Percentiles rank a stretch among this genome's conserved stretches.
phyloP scores from a whole-genome alignment of 2,797 vertebrate genomes.

The Manis pentadactyla region DNA sequence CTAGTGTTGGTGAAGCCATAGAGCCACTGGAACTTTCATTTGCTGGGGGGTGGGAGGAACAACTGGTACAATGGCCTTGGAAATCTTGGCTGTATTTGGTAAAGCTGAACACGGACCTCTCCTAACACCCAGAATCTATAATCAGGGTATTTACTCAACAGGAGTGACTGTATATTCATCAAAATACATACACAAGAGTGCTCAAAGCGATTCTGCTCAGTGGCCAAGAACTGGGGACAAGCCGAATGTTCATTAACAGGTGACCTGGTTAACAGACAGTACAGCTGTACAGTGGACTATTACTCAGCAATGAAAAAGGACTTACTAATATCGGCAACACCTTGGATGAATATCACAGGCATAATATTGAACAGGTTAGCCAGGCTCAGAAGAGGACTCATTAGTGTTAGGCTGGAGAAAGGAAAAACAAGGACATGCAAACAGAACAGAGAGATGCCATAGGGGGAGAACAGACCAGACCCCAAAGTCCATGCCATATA shows the following conservation, averaged over 20 bases:
- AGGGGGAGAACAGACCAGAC: too few species aligned
- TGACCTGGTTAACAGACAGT: not conserved
- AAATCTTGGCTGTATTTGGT: not conserved
- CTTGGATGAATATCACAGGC: not conserved
- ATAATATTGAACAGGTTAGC: not conserved
- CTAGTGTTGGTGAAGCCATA: not conserved
- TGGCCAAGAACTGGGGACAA: not conserved
- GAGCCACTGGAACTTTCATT: not conserved
- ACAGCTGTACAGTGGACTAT: not conserved
- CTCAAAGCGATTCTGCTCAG: not conserved
- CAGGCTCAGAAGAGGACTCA: not conserved
- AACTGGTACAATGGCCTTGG: not conserved
- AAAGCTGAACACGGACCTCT: not conserved
- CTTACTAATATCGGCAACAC: not conserved
- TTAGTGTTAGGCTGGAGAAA: too few species aligned
- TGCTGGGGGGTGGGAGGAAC: not conserved
- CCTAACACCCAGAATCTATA: too few species aligned
- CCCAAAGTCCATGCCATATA: too few species aligned
- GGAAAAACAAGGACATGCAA: too few species aligned
- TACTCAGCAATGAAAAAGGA: not conserved
- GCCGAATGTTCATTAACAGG: not conserved
- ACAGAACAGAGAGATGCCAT: too few species aligned
- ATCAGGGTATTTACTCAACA: not conserved
- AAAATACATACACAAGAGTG: not conserved
- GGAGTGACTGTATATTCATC: not conserved